phyloP scores from a whole-genome alignment of 1,140 invertebrate genomes.

The Trinorchestia longiramus region DNA sequence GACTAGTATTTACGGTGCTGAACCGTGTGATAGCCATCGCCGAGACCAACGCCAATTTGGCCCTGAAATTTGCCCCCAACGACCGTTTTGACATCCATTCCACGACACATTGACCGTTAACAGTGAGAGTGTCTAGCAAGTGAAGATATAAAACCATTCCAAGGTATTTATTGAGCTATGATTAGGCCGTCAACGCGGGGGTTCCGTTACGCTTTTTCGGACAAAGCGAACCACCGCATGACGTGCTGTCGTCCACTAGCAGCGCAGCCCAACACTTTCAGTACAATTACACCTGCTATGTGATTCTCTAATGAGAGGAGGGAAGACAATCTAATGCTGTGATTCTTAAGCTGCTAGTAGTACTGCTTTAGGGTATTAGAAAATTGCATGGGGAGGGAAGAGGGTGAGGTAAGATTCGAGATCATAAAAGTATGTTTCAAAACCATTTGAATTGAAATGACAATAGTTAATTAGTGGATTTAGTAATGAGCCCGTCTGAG shows the following conservation, averaged over 20 bases:
- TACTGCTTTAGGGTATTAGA: neutral
- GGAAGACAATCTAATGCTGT: neutral
- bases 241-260: neutral
- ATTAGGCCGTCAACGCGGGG: slow-evolving; percentile 42
- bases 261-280: neutral
- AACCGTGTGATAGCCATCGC: slow-evolving; percentile 22
- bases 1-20: neutral
- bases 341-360: neutral
- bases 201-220: neutral
- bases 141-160: slow-evolving; percentile 50
- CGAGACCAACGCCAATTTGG: neutral
- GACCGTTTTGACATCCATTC: slow-evolving; percentile 35
- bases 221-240: neutral
- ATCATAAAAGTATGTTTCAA: neutral
- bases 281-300: neutral
- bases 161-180: slow-evolving; percentile 39
- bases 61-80: slow-evolving; percentile 22
- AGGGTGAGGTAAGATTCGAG: neutral
- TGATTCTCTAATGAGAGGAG: neutral
- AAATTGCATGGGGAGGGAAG: too few relatives aligned
- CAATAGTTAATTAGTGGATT: neutral
- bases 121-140: slow-evolving; percentile 38
- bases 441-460: neutral
- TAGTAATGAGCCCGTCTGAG: too few relatives aligned
- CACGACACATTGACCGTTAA: slow-evolving; percentile 24